Conservation (phyloP, 2,113 vertebrate species). For the Chloropsis cyanopogon region DNA sequence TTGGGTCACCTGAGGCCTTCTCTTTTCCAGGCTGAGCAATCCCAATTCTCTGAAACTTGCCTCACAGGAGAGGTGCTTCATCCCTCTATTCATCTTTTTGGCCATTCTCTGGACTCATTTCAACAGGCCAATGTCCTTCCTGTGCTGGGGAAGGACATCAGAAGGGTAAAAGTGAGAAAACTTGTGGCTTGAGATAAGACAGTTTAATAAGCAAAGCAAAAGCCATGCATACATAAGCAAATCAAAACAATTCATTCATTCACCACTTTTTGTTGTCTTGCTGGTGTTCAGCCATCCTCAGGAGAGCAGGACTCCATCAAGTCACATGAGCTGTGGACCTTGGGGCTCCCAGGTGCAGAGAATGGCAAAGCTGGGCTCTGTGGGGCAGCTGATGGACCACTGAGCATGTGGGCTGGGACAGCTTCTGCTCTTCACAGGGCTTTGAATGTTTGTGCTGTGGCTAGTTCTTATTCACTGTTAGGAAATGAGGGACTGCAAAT, state of each 20-base stretch:
- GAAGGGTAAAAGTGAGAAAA: not conserved
- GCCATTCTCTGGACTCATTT: not conserved
- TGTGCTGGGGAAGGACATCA: not conserved
- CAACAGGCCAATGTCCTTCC: not conserved
- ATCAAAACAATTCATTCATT: not conserved
- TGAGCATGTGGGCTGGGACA: rapidly evolving
- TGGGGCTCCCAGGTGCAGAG: not conserved
- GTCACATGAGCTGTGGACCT: rapidly evolving
- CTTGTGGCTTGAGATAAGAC: not conserved
- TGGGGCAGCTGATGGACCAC: not conserved
- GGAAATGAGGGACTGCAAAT: not conserved
- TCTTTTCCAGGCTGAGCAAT: not conserved
- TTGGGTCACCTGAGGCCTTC: not conserved
- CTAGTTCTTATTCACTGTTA: not conserved
- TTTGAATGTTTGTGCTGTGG: not conserved
- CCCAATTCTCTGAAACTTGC: not conserved
- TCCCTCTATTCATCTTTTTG: not conserved
- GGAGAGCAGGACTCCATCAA: not conserved
- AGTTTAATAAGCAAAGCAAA: not conserved
- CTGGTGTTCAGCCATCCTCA: not conserved
- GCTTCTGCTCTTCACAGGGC: not conserved
- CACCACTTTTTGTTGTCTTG: not conserved
- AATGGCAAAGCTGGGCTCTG: rapidly evolving
- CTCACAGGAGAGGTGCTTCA: not conserved
- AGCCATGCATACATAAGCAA: not conserved